Evolutionary conservation across 2,113 vertebrate genomes (phyloP), one percentile per base, ranked within the genome.

Genomic region (Eonycteris spelaea): DNA sequence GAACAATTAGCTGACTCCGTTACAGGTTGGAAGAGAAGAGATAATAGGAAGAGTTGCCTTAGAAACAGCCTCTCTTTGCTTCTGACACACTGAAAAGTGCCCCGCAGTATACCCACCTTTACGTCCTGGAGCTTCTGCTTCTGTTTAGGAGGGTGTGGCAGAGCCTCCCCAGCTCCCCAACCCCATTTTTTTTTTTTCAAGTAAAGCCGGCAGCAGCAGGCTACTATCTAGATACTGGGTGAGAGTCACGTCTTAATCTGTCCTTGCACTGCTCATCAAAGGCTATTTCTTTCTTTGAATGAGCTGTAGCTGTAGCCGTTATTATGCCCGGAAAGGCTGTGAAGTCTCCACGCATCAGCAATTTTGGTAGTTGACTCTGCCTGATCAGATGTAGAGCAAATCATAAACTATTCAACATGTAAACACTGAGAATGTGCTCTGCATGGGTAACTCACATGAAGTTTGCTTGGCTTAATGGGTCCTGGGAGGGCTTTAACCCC

Each of bases 341-440:
- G 96, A 97, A 97, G 96, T 96, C 97, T 95, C 87, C 93, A 95
- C 15, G 78, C 96, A 92, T 97, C 96, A 95, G 96, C 97, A 97
- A 93, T 97, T 98, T 87, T 90, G 84, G 91, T 85, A 73, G 96
- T 90, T 95, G 93, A 91, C 96, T 96, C 95, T 95, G 91, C 94
- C 93, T 95, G 96, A 97, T 97, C 92, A 90, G 96, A 97, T 94
- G 95, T 94, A 95, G 96, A 96, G 90, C 96, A 97, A 92, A 97
- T 98, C 92, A 97, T 97, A 96, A 98, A 94, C 97, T 95, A 95
- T 95, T 97, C 96, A 97, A 70, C 84, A 85, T 68, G 90, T 92
- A 97, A 98, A 97, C 97, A 96, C 83, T 35, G 92, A 59, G 83
- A 86, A 91, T 93, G 92, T 95, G 97, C 86, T 93, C 26, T n/a